Percentiles rank a stretch among this genome's conserved stretches.
These are phyloP conservation scores for Esox masquinongy DNA, from an alignment of 2,797 vertebrate species.

Conservation along the genomic window DNA sequence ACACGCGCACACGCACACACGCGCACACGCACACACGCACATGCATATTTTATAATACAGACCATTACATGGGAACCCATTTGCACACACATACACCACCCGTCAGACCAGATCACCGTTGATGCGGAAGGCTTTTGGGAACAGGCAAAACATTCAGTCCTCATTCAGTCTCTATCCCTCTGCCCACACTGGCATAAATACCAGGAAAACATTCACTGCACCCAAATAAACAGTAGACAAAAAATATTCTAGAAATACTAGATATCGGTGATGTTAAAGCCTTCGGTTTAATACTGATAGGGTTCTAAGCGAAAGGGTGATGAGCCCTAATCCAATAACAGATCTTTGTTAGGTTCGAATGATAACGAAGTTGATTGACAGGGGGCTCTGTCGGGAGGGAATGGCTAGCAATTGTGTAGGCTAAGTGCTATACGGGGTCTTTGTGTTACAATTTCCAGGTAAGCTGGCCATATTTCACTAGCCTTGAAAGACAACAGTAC, in stretches of 20 bases:
- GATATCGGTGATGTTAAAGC: neutral
- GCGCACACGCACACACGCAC: too few relatives aligned
- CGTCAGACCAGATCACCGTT: neutral
- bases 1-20: too few relatives aligned
- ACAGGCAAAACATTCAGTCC: neutral
- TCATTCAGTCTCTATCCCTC: slow-evolving; percentile 1
- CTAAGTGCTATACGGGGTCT: neutral
- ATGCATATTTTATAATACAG: too few relatives aligned
- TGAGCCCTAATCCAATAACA: neutral
- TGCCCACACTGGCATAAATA: neutral
- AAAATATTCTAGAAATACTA: neutral
- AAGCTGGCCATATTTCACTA: neutral
- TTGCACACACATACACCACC: neutral
- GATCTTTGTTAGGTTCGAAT: neutral
- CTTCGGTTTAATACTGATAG: neutral
- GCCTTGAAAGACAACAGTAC: neutral
- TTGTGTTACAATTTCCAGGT: neutral
- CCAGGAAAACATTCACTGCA: neutral
- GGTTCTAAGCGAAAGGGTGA: neutral
- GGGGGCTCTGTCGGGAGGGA: neutral
- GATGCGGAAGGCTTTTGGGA: neutral
- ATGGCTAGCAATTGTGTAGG: neutral
- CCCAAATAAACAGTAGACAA: neutral
- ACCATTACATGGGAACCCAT: neutral
- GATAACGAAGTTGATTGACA: neutral